Base-by-base conservation (phyloP, 2,888 invertebrate genomes). In the Archips crataeganus region DNA sequence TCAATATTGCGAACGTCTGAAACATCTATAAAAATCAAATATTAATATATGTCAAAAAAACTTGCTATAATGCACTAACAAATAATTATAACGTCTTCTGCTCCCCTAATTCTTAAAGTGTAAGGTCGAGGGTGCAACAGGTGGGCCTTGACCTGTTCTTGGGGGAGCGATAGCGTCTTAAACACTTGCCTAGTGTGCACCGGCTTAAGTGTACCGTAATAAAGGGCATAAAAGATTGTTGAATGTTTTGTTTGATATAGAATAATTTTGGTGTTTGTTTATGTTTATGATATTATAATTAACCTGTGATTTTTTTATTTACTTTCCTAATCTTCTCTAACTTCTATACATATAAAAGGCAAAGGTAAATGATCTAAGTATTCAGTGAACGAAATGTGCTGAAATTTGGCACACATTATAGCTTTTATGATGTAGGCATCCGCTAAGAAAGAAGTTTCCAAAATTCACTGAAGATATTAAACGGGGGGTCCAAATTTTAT, bases 71-170 rank as follows among this genome's bases (percentile, higher is more conserved):
- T 1, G 57, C 47, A 42, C n/a, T 36, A 49, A 36, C 32, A 36
- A 63, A 51, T 49, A 64, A 73, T 23, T 54, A 66, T 68, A 23
- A 51, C 59, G 47, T 68, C 49, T 49, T 36, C 15, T 5, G 32
- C 69, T 70, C 69, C 74, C 69, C 74, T 70, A 73, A 69, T 70
- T 63, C 61, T 60, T 59, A 59, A 57, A 59, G 10, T 15, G 68
- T 70, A 67, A 64, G 34, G 69, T 63, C 13, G 65, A 32, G 79
- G 80, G 81, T 71, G 90, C 93, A 92, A 93, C 93, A 93, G 91
- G 93, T 91, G 84, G 78, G 86, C 87, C 91, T 90, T 92, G 93
- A 93, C 92, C 93, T 89, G 90, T 79, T 91, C 92, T 92, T 92
- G 85, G 84, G 91, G 91, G 90, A 79, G 84, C 81, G 78, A 76